Base-by-base conservation (phyloP, 2,113 vertebrate genomes). In the Sylvia atricapilla region DNA sequence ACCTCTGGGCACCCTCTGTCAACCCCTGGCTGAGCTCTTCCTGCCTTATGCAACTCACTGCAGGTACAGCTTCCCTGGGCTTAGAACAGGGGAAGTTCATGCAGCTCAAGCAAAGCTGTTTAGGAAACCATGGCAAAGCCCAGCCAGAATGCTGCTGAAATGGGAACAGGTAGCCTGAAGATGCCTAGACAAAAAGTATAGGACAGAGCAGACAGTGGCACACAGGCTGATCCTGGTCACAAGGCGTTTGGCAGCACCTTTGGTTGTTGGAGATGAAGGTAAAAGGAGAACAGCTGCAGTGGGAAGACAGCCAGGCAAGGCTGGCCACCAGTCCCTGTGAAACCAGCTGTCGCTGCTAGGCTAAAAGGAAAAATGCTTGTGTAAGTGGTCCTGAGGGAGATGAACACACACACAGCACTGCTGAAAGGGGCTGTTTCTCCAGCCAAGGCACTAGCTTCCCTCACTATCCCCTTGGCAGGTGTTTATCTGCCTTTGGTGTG, bases 371-470 rank as follows among this genome's bases (percentile, higher is more conserved):
- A 78, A 93, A 75, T 5, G 37, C 58, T 82, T 28, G 22, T 90
- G 63, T 90, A 88, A 93, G 72, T 92, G 85, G 69, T 69, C 70
- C 82, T 23, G 21, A 66, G 87, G 88, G 90, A 95, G 81, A 60
- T 84, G 69, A 79, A 30, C 30, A 24, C 35, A 39, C 41, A 56
- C 24, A 79, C 0, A 79, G 49, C 44, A 19, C 55, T 5, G 11
- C 82, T 79, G 58, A 53, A 73, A 55, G 31, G 67, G 46, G 21
- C 62, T 73, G 63, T 62, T 73, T n/a, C 52, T 90, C 41, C 35
- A 94, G 41, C 62, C 75, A 66, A 82, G 58, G 37, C 46, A 44
- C 53, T 28, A 18, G 16, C 14, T 95, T 79, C n/a, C 52, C 69
- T 84, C 63, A 3, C 35, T 91, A 6, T 35, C 60, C 55, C 37